Percentiles rank a stretch among this genome's conserved stretches.
These are phyloP conservation scores for Diogma glabrata DNA, from an alignment of 2,888 invertebrate species.

Conservation along the genomic window DNA sequence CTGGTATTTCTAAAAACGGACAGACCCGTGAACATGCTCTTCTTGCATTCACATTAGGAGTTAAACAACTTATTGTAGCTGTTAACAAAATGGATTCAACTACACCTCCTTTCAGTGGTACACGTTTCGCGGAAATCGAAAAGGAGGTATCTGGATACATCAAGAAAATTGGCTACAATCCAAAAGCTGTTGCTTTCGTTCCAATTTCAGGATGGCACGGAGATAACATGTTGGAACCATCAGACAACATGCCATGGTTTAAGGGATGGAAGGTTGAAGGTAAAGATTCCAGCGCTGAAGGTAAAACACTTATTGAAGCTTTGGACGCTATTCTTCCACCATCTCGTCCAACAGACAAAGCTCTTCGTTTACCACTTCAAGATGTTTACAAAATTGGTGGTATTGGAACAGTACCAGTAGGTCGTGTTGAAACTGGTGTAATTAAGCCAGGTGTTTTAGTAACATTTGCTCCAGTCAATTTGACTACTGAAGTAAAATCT, in stretches of 20 bases:
- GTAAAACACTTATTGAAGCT: slow-evolving; percentile 94
- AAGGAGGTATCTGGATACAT: slow-evolving; percentile 97
- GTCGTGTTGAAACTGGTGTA: slow-evolving; percentile 97
- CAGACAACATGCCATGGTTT: slow-evolving; percentile 92
- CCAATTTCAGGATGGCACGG: slow-evolving; percentile 99
- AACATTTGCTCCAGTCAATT: slow-evolving; percentile 90
- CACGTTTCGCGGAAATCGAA: slow-evolving; percentile 97
- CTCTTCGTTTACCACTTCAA: slow-evolving; percentile 96
- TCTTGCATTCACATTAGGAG: slow-evolving; percentile 95
- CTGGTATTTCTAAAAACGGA: slow-evolving; percentile 99
- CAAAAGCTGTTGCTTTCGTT: slow-evolving; percentile 92
- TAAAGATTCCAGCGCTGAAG: slow-evolving; percentile 87
- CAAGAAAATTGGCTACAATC: slow-evolving; percentile 99
- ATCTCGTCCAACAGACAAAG: slow-evolving; percentile 88
- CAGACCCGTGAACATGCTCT: slow-evolving; percentile 99
- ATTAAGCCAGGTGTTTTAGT: slow-evolving; percentile 94
- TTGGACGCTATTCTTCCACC: slow-evolving; percentile 95
- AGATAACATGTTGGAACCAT: slow-evolving; percentile 98
- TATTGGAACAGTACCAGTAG: slow-evolving; percentile 99
- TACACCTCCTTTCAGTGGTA: slow-evolving; percentile 92
- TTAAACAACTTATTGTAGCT: slow-evolving; percentile 97
- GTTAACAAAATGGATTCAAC: slow-evolving; percentile 99
- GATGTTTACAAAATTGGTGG: slow-evolving; percentile 99
- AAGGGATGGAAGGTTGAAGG: slow-evolving; percentile 96
- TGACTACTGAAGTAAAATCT: slow-evolving; percentile 99